These are phyloP conservation scores for Contarinia nasturtii DNA, from an alignment of 1,140 invertebrate species.

Conservation along the genomic window DNA sequence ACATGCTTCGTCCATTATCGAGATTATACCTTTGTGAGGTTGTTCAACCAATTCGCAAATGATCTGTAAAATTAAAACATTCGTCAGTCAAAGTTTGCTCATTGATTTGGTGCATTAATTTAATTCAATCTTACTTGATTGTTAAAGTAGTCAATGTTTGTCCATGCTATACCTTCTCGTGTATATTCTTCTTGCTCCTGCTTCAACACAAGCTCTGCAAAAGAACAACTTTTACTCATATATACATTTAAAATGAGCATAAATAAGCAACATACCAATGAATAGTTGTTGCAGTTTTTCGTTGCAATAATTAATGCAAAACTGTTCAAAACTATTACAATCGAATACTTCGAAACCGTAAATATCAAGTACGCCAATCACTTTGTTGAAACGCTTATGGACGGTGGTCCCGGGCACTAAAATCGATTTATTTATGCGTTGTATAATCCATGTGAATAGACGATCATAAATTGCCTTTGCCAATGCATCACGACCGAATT, in stretches of 20 bases:
- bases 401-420: slow-evolving; percentile 22
- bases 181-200: slow-evolving; percentile 93
- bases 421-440: slow-evolving; percentile 73
- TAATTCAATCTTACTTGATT: slow-evolving; percentile 37
- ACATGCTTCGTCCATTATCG: slow-evolving; percentile 89
- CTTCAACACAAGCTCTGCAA: slow-evolving; percentile 74
- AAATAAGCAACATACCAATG: slow-evolving; percentile 48
- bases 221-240: slow-evolving; percentile 1
- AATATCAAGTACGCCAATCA: slow-evolving; percentile 91
- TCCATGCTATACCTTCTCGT: slow-evolving; percentile 81
- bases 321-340: slow-evolving; percentile 84
- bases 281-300: slow-evolving; percentile 93
- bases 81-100: no score
- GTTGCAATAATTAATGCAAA: slow-evolving; percentile 94
- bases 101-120: no score
- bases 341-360: slow-evolving; percentile 98
- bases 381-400: slow-evolving; percentile 35
- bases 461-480: slow-evolving; percentile 87
- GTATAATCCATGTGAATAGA: slow-evolving; percentile 83
- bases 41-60: slow-evolving; percentile 88
- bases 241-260: not conserved
- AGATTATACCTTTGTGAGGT: slow-evolving; percentile 73
- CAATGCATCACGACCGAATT: slow-evolving; percentile 82
- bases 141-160: slow-evolving; percentile 79
- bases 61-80: slow-evolving; percentile 29